phyloP scores from a whole-genome alignment of 2,113 vertebrate species.

The Caretta caretta region DNA sequence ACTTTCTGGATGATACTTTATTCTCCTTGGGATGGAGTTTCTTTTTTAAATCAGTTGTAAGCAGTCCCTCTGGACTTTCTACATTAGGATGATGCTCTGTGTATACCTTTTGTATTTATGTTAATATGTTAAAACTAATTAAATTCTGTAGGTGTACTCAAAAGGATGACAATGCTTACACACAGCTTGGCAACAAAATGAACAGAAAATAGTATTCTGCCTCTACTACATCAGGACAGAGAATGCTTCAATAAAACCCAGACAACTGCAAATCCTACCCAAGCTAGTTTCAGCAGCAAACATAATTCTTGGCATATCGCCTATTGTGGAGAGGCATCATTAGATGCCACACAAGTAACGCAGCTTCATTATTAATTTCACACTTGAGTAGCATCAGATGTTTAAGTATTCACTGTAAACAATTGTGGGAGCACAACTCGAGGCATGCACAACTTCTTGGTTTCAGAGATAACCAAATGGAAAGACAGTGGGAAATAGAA shows the following conservation, averaged over 20 bases:
- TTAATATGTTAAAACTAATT: constrained; percentile 15
- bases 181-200: neutral
- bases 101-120: neutral
- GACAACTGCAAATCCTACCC: constrained; percentile 11
- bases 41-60: neutral
- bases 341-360: neutral
- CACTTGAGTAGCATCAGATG: constrained; percentile 16
- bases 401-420: constrained; percentile 21
- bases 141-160: neutral
- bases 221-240: neutral
- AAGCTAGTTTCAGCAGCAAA: constrained; percentile 9
- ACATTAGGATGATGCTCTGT: neutral
- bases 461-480: neutral
- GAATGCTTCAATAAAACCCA: neutral
- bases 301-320: constrained; percentile 3
- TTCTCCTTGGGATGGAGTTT: neutral
- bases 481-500: neutral
- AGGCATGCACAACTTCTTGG: neutral
- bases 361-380: constrained; percentile 44
- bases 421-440: neutral
- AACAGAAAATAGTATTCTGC: neutral
- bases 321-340: neutral
- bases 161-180: neutral
- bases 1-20: neutral
- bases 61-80: neutral